Evolutionary conservation across 2,888 invertebrate genomes (phyloP), one percentile per base, ranked within the genome.

Genomic region (Aphrophora alni): DNA sequence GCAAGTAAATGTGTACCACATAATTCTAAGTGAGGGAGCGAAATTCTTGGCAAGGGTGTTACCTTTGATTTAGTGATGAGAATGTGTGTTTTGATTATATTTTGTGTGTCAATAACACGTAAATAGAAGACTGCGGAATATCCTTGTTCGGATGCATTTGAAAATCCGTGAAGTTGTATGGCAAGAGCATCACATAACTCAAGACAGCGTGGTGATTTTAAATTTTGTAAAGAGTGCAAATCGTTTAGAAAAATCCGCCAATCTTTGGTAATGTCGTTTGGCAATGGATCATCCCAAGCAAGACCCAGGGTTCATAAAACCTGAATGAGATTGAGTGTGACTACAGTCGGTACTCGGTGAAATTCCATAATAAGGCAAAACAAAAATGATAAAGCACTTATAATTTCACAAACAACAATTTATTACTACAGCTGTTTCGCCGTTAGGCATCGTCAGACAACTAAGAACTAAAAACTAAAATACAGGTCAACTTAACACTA

Each of bases 1-100:
- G 82, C 25, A 0, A 83, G 78, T 68, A 83, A 21, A 24, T 81
- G 80, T 12, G 83, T 82, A 10, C 77, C 80, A 27, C 81, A 81
- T 51, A 83, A 38, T 73, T 84, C 83, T 12, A 84, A 73, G 1
- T 80, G 75, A 8, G n/a, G n/a, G n/a, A n/a, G n/a, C n/a, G n/a
- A 78, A 14, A 77, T 7, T n/a, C 38, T 75, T 71, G 77, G 77
- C 17, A 80, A 17, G 4, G 82, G 82, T n/a, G n/a, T n/a, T n/a
- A n/a, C n/a, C n/a, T n/a, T n/a, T n/a, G n/a, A n/a, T n/a, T n/a
- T n/a, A n/a, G 82, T 72, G 14, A 69, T 76, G 17, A 83, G 27
- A n/a, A n/a, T n/a, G n/a, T n/a, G 8, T 14, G 33, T n/a, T n/a
- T n/a, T n/a, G n/a, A n/a, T n/a, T n/a, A n/a, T n/a, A n/a, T n/a